Percentiles rank a stretch among this genome's conserved stretches.
Evolutionary conservation across 2,113 vertebrate species (phyloP).

Genomic region (Cyanocitta stelleri): DNA sequence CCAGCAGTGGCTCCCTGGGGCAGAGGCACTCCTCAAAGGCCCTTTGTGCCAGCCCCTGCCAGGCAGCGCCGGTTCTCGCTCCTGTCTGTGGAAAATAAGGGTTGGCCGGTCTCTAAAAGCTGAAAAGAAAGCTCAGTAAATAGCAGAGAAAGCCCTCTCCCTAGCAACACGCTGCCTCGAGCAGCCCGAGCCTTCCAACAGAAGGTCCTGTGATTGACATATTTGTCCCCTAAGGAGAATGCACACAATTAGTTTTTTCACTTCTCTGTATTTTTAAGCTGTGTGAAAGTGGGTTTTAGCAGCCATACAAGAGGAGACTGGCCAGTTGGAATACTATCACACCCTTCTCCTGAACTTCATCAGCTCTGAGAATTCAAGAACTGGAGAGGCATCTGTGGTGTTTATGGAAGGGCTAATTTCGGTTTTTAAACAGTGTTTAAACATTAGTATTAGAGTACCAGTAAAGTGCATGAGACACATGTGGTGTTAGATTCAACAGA

Average conservation of each 20-base stretch:
- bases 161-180: conserved; percentile 59
- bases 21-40: conserved; percentile 50
- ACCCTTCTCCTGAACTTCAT: not conserved
- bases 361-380: not conserved
- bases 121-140: conserved; percentile 43
- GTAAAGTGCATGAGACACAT: not conserved
- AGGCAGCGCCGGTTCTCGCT: conserved; percentile 17
- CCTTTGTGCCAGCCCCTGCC: conserved; percentile 56
- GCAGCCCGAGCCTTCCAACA: conserved; percentile 42
- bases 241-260: conserved; percentile 47
- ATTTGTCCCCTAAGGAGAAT: conserved; percentile 51
- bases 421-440: not conserved
- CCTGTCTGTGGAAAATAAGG: conserved; percentile 16
- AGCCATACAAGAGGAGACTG: not conserved
- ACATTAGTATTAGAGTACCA: not conserved
- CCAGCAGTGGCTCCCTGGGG: not conserved
- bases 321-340: not conserved
- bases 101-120: not conserved
- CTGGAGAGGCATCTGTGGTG: not conserved
- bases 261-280: conserved; percentile 34
- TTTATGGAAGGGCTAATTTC: not conserved
- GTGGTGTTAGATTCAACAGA: not conserved
- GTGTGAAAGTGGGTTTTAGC: conserved; percentile 30
- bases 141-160: conserved; percentile 49
- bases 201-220: conserved; percentile 61